A percentile compares a stretch with the other conserved stretches of the same genome.
These are phyloP conservation scores for Malurus cyaneus DNA, from an alignment of 2,113 vertebrate genomes.

Conservation along the genomic window DNA sequence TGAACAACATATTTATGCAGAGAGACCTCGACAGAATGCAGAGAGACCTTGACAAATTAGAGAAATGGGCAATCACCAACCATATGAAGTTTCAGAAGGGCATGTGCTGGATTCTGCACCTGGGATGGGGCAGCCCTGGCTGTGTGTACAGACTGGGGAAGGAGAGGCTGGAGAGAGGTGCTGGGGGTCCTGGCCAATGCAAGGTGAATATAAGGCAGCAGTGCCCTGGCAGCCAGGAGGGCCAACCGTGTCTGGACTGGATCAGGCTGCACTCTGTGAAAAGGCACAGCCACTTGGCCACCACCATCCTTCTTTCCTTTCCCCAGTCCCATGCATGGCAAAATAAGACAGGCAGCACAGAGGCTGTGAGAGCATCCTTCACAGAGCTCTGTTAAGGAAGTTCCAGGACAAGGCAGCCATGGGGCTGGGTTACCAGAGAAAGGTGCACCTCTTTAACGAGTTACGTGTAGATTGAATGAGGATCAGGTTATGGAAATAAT, in stretches of 20 bases:
- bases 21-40: neutral
- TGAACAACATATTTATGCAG: neutral
- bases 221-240: neutral
- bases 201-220: neutral
- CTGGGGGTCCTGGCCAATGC: neutral
- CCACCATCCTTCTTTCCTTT: neutral
- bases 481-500: neutral
- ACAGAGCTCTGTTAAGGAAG: neutral
- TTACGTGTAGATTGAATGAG: neutral
- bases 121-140: neutral
- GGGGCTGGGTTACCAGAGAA: accelerated
- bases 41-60: neutral
- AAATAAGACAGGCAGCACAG: neutral
- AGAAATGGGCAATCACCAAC: neutral
- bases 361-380: neutral
- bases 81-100: neutral
- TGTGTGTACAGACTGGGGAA: neutral
- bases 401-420: neutral
- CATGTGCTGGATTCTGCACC: neutral
- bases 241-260: accelerated
- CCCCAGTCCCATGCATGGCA: neutral
- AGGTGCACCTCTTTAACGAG: neutral
- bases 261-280: neutral
- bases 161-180: neutral
- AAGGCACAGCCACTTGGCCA: neutral